Evolutionary conservation across 2,888 invertebrate species (phyloP).

Genomic region (Hirudinaria manillensis): DNA sequence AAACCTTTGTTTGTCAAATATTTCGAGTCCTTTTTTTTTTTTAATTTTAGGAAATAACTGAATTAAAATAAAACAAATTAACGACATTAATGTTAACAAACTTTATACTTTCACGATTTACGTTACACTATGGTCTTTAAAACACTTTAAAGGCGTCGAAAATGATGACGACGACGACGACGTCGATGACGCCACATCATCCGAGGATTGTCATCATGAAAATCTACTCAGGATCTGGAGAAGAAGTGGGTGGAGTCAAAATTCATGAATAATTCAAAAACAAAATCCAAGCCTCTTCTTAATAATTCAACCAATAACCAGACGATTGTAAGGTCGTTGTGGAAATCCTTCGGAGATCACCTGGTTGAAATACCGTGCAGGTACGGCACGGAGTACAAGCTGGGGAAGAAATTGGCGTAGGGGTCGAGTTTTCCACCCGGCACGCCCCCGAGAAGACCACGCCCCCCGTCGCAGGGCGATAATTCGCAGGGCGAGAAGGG

Average conservation of each 20-base stretch:
- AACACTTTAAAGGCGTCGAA: not conserved
- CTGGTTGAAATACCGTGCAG: constrained; percentile 5
- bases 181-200: not conserved
- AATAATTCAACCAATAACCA: too few species aligned
- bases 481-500: constrained; percentile 8
- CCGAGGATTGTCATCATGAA: not conserved
- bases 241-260: constrained; percentile 13
- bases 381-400: constrained; percentile 10
- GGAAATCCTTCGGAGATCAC: not conserved
- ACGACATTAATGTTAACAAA: too few species aligned
- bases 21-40: too few species aligned
- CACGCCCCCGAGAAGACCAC: not conserved
- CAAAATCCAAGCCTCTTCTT: too few species aligned
- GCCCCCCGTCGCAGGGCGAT: not conserved
- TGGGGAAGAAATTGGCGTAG: constrained; percentile 4
- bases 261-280: too few species aligned
- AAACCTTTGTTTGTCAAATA: too few species aligned
- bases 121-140: too few species aligned
- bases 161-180: not conserved
- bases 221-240: not conserved
- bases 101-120: too few species aligned
- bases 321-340: not conserved
- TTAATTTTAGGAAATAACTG: too few species aligned
- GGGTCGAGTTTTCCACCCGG: not conserved
- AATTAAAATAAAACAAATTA: too few species aligned